Percentiles rank a stretch among this genome's conserved stretches.
These are phyloP conservation scores for Dromaius novaehollandiae DNA, from an alignment of 2,113 vertebrate species.

Conservation along the genomic window DNA sequence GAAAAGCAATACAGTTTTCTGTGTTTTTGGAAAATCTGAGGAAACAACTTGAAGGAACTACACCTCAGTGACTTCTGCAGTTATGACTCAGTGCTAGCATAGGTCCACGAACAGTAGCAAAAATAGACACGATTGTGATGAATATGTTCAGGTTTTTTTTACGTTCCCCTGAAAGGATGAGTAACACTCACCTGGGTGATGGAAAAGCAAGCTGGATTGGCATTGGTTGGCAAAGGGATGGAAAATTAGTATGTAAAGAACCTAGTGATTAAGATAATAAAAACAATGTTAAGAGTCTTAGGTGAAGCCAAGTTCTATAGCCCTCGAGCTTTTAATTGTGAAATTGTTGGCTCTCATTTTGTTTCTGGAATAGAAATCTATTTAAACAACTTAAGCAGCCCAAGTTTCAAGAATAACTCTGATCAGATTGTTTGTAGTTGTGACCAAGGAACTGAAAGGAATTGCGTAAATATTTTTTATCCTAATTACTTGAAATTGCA, in stretches of 20 bases:
- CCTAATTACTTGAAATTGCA: neutral
- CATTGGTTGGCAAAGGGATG: constrained; percentile 29
- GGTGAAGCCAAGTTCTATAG: constrained; percentile 63
- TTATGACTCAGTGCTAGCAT: neutral
- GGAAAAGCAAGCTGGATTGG: neutral
- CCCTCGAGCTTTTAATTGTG: constrained; percentile 65
- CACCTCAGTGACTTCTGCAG: constrained; percentile 1
- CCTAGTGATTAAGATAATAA: constrained; percentile 67
- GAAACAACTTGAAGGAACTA: neutral
- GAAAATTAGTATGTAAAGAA: constrained; percentile 70
- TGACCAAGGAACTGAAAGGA: neutral
- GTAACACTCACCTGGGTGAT: constrained; percentile 65
- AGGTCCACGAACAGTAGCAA: neutral
- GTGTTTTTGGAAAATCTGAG: neutral
- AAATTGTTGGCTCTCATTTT: constrained; percentile 63
- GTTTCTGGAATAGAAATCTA: constrained; percentile 67
- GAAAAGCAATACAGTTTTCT: neutral
- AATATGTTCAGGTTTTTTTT: neutral
- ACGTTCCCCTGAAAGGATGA: constrained; percentile 45
- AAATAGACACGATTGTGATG: constrained; percentile 9
- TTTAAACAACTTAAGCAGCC: constrained; percentile 61
- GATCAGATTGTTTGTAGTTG: constrained; percentile 4
- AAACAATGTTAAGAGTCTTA: constrained; percentile 62
- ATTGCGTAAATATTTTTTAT: neutral
- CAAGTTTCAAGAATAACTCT: constrained; percentile 54